Conservation (phyloP, 2,797 vertebrate genomes). For the Coilia nasus region DNA sequence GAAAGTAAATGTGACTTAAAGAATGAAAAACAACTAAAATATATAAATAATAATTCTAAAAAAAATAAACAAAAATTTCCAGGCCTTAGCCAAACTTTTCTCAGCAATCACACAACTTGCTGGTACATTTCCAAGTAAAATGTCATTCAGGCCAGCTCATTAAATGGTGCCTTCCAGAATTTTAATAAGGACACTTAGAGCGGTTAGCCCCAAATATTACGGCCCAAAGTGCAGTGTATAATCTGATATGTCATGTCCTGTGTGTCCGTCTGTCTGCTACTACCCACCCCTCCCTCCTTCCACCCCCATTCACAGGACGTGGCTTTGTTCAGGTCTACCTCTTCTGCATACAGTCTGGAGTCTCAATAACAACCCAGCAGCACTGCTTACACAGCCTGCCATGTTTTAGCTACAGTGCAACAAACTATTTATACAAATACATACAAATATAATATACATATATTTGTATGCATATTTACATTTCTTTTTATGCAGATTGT, state of each 20-base stretch:
- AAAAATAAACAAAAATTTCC: neutral
- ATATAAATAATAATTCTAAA: neutral
- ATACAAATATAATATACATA: neutral
- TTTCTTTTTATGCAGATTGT: neutral
- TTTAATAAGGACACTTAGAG: conserved; percentile 16
- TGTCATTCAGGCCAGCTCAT: conserved; percentile 17
- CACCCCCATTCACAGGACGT: neutral
- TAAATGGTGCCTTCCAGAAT: conserved; percentile 5
- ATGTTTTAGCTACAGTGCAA: neutral
- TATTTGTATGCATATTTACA: neutral
- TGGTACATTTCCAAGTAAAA: neutral
- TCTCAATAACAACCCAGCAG: neutral
- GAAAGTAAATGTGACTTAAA: neutral
- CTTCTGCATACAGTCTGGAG: neutral
- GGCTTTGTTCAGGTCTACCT: conserved; percentile 1
- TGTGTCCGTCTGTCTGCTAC: neutral
- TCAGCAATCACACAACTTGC: neutral
- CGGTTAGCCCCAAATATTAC: neutral
- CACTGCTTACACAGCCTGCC: neutral
- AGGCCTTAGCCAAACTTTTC: neutral
- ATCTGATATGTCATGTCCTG: conserved; percentile 5
- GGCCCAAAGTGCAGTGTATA: neutral
- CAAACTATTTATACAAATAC: neutral
- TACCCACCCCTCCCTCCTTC: neutral
- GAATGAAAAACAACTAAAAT: neutral